A percentile compares a stretch with the other conserved stretches of the same genome.
These are phyloP conservation scores for Drosophila testacea DNA, from an alignment of 2,888 invertebrate species.

Conservation along the genomic window DNA sequence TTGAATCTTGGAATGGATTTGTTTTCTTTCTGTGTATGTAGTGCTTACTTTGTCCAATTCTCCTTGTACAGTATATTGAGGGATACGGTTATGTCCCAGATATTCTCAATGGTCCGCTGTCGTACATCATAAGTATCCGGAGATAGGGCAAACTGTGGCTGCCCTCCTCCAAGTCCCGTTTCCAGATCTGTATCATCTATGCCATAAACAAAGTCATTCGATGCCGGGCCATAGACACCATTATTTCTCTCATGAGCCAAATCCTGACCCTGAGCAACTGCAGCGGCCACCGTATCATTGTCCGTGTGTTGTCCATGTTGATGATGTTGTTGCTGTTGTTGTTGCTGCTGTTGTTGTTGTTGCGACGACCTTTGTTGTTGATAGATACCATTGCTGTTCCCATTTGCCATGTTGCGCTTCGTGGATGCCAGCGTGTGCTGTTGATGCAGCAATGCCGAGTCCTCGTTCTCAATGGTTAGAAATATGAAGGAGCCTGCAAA, in stretches of 20 bases:
- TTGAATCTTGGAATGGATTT: too few species aligned
- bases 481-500: constrained; percentile 92
- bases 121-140: constrained; percentile 87
- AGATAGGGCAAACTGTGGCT: constrained; percentile 81
- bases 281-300: constrained; percentile 76
- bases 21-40: too few species aligned
- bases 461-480: constrained; percentile 90
- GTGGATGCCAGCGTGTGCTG: constrained; percentile 87
- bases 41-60: constrained; percentile 94
- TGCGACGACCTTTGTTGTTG: constrained; percentile 57
- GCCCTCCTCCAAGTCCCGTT: constrained; percentile 40
- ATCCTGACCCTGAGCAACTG: constrained; percentile 60
- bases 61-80: constrained; percentile 95
- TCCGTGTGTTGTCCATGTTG: constrained; percentile 60
- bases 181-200: constrained; percentile 72
- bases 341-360: constrained; percentile 29
- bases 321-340: constrained; percentile 30
- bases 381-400: constrained; percentile 61
- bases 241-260: constrained; percentile 36
- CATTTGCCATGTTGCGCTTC: constrained; percentile 77
- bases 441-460: constrained; percentile 85
- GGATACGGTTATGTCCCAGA: constrained; percentile 95
- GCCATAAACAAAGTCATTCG: constrained; percentile 81
- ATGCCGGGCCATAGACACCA: constrained; percentile 50
- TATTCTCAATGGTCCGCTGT: constrained; percentile 92